These are phyloP conservation scores for Andrena chrysosceles DNA, from an alignment of 2,888 invertebrate genomes.

Conservation along the genomic window DNA sequence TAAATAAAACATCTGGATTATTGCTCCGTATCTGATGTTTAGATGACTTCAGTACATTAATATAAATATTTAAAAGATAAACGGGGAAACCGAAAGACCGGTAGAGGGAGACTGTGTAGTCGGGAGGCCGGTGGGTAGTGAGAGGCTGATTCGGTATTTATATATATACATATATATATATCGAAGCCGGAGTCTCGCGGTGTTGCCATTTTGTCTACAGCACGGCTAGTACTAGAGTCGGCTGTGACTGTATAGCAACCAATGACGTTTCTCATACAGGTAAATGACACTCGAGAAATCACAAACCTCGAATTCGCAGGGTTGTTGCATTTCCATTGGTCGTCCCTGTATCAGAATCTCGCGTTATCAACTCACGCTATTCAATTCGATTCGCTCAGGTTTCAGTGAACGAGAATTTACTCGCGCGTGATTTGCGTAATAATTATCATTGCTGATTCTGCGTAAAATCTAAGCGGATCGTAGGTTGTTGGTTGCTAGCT, in stretches of 20 bases:
- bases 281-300: slow-evolving; percentile 14
- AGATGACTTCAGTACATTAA: no score
- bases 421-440: not conserved
- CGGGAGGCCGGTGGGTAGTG: no score
- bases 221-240: no score
- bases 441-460: not conserved
- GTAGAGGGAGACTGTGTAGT: no score
- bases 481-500: slow-evolving; percentile 5
- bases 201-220: no score
- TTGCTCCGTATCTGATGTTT: no score
- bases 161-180: no score
- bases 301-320: not conserved
- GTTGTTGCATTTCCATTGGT: slow-evolving; percentile 29
- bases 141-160: no score
- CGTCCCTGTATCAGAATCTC: not conserved
- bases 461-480: not conserved
- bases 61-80: no score
- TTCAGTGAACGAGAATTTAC: not conserved
- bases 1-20: no score
- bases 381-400: not conserved
- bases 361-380: not conserved
- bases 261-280: not conserved
- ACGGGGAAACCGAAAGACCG: no score
- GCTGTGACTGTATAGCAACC: not conserved
- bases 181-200: no score